phyloP scores from a whole-genome alignment of 2,888 invertebrate species.

The Leptinotarsa haldemani region DNA sequence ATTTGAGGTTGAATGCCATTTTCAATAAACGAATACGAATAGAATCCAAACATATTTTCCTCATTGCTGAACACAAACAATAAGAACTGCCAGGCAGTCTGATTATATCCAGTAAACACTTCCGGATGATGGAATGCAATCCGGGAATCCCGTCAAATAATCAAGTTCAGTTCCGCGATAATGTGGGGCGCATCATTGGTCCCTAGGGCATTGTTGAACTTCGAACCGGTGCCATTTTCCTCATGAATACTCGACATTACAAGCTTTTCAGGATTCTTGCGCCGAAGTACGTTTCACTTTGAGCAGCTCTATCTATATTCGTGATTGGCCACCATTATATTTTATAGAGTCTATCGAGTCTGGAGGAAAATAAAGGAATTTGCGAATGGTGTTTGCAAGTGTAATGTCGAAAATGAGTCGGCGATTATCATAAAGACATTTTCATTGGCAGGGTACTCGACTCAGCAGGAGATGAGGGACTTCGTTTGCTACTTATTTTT shows the following conservation, averaged over 20 bases:
- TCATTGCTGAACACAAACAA: not conserved
- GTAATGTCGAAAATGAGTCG: constrained; percentile 30
- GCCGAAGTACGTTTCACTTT: constrained; percentile 6
- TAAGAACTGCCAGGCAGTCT: not conserved
- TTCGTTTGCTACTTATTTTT: not conserved
- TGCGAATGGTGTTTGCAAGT: constrained; percentile 32
- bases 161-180: constrained; percentile 15
- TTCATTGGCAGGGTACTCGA: not conserved
- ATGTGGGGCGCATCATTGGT: constrained; percentile 16
- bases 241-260: constrained; percentile 19
- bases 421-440: constrained; percentile 31
- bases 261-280: constrained; percentile 14
- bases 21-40: not conserved
- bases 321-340: constrained; percentile 19
- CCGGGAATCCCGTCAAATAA: constrained; percentile 6
- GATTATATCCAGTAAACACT: not conserved
- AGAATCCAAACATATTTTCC: not conserved
- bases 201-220: constrained; percentile 16
- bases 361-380: constrained; percentile 27
- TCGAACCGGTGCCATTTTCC: constrained; percentile 11
- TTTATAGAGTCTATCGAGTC: constrained; percentile 19
- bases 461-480: not conserved
- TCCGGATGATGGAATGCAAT: not conserved
- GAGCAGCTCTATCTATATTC: constrained; percentile 13
- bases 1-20: not conserved